Evolutionary conservation across 2,113 vertebrate genomes (phyloP).

Genomic region (Cyprinodon brontotheroides): DNA sequence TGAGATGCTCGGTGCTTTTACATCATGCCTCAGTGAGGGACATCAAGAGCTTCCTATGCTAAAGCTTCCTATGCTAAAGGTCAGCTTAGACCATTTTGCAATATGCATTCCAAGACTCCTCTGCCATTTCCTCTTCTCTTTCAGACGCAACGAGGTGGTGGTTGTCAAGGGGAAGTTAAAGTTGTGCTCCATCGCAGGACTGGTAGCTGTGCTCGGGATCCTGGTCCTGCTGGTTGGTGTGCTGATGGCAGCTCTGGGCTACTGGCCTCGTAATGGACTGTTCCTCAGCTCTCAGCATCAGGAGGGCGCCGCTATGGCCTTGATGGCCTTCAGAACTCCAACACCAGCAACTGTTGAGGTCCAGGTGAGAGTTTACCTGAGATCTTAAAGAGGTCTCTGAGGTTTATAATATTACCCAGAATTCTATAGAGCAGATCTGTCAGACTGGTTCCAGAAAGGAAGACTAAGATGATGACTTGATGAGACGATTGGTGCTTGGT

Average conservation of each 20-base stretch:
- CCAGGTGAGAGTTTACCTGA: constrained; percentile 39
- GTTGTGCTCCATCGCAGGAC: constrained; percentile 88
- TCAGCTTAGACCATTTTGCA: too few relatives aligned
- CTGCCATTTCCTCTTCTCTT: background rate
- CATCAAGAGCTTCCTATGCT: too few relatives aligned
- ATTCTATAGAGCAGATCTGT: too few relatives aligned
- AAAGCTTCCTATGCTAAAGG: too few relatives aligned
- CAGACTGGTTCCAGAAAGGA: too few relatives aligned
- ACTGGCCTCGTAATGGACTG: constrained; percentile 88
- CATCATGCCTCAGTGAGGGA: too few relatives aligned
- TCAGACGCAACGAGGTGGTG: constrained; percentile 89
- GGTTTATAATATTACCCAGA: too few relatives aligned
- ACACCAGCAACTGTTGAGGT: background rate
- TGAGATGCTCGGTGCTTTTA: too few relatives aligned
- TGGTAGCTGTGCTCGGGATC: constrained; percentile 89
- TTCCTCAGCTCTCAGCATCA: constrained; percentile 35
- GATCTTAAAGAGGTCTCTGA: too few relatives aligned
- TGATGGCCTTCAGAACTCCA: constrained; percentile 7
- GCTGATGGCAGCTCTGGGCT: constrained; percentile 90
- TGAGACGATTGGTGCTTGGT: too few relatives aligned
- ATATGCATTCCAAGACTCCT: too few relatives aligned
- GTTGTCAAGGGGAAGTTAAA: constrained; percentile 95
- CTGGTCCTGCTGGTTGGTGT: constrained; percentile 89
- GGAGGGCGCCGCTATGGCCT: constrained; percentile 33
- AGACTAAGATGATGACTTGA: too few relatives aligned